A percentile compares a stretch with the other conserved stretches of the same genome.
phyloP scores from a whole-genome alignment of 2,113 vertebrate genomes.

The Sander vitreus region DNA sequence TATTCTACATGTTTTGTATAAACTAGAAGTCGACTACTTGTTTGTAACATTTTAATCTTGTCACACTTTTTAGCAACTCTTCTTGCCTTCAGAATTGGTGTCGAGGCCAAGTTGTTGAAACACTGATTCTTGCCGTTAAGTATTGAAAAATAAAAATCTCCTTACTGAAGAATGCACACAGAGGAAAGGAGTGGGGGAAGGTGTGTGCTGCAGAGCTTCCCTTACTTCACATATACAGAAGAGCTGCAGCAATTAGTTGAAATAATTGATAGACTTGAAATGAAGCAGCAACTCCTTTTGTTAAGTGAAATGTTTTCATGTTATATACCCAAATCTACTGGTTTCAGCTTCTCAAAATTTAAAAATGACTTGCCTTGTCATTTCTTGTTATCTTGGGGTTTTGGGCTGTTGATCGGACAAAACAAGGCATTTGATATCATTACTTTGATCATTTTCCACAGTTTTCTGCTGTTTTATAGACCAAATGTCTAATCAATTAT shows the following conservation, averaged over 20 bases:
- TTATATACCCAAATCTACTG: neutral
- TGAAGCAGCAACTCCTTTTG: neutral
- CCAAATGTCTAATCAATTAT: neutral
- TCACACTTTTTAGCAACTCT: conserved; percentile 8
- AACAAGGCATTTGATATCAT: neutral
- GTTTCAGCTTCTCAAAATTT: neutral
- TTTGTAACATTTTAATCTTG: neutral
- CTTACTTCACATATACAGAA: neutral
- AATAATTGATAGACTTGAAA: neutral
- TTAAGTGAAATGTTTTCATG: neutral
- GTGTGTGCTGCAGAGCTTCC: conserved; percentile 7
- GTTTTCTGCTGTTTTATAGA: neutral
- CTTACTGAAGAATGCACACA: neutral
- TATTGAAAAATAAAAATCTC: conserved; percentile 24
- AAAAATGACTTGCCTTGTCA: neutral
- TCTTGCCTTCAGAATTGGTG: conserved; percentile 2
- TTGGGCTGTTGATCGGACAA: neutral
- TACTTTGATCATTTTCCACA: neutral
- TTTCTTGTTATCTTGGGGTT: neutral
- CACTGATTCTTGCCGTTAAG: neutral
- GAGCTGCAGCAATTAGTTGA: neutral
- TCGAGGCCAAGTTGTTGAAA: conserved; percentile 16
- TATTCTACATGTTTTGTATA: neutral
- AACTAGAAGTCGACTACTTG: neutral
- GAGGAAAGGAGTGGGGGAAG: conserved; percentile 31